Conservation (phyloP, 2,888 invertebrate genomes). For the Ditula angustiorana region DNA sequence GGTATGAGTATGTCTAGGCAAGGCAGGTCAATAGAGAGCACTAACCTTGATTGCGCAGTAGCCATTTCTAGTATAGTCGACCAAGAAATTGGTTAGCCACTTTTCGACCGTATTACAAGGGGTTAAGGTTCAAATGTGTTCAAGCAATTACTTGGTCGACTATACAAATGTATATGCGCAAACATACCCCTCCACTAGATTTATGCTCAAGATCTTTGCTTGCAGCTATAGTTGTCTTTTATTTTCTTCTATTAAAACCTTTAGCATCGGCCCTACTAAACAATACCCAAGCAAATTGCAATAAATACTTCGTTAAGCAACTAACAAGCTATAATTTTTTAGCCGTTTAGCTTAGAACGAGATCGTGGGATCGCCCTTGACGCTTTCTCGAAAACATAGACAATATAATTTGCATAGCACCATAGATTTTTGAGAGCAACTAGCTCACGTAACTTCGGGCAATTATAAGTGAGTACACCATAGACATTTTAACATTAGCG, state of each 20-base stretch:
- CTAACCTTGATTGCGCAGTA: too few relatives aligned
- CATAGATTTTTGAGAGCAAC: constrained; percentile 32
- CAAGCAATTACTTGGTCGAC: too few relatives aligned
- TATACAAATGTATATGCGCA: too few relatives aligned
- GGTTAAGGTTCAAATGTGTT: too few relatives aligned
- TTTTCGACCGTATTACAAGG: too few relatives aligned
- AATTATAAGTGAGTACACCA: constrained; percentile 24
- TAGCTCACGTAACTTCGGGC: constrained; percentile 13
- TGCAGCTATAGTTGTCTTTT: background rate
- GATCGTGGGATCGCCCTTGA: constrained; percentile 48
- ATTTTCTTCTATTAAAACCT: background rate
- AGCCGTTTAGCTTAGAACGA: constrained; percentile 25
- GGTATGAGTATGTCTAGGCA: too few relatives aligned
- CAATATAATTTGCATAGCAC: constrained; percentile 46
- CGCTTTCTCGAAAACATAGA: constrained; percentile 44
- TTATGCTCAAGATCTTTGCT: too few relatives aligned
- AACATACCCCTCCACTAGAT: too few relatives aligned
- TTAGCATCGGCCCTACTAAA: background rate
- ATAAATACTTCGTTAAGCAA: constrained; percentile 41
- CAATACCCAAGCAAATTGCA: background rate
- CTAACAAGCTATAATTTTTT: constrained; percentile 28
- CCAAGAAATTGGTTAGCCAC: too few relatives aligned
- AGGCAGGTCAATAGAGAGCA: too few relatives aligned
- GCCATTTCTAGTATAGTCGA: too few relatives aligned
- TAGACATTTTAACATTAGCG: background rate